Evolutionary conservation across 2,888 invertebrate species (phyloP), one percentile per base, ranked within the genome.

Genomic region (Phalera bucephala): DNA sequence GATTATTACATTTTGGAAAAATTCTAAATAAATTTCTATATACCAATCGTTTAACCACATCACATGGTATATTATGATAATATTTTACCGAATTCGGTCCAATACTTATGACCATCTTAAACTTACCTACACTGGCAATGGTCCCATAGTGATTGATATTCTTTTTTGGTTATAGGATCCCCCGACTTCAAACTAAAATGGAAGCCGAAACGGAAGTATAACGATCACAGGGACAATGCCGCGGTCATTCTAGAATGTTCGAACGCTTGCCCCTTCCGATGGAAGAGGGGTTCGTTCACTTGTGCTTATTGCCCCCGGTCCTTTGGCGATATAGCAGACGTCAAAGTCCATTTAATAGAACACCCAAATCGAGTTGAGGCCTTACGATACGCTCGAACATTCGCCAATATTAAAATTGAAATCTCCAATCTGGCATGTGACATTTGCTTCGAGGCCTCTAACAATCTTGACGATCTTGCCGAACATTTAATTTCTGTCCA

Each of bases 171-270:
- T 82, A 72, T 86, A 86, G 86, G 83, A 52, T 48, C 57, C 62
- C 40, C 52, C 63, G 67, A 64, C 59, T 53, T 49, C 62, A 71
- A 63, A 52, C 47, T 72, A 47, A 79, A 74, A 65, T 84, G 83
- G 82, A 82, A 66, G 66, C 69, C 77, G 57, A 71, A 60, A 54
- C 76, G 79, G 67, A 80, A 77, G 74, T 83, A 63, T 72, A 67
- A 80, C 52, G 82, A 87, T 72, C 78, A 78, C 55, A 84, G 86
- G 64, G 79, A 80, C 72, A 87, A 88, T 57, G 86, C 87, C 32
- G 78, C 75, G 22, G 64, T 81, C 37, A 76, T 88, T 36, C 61
- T 88, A 39, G 78, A 84, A 58, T 80, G 64, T 59, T 85, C 87
- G 20, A 88, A 83, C 63, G 75, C 66, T 15, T 76, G 77, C 40